Evolutionary conservation across 92 coral and sea anemone genomes (phyloP), one percentile per base, ranked within the genome.

Genomic region (Muricea muricata): DNA sequence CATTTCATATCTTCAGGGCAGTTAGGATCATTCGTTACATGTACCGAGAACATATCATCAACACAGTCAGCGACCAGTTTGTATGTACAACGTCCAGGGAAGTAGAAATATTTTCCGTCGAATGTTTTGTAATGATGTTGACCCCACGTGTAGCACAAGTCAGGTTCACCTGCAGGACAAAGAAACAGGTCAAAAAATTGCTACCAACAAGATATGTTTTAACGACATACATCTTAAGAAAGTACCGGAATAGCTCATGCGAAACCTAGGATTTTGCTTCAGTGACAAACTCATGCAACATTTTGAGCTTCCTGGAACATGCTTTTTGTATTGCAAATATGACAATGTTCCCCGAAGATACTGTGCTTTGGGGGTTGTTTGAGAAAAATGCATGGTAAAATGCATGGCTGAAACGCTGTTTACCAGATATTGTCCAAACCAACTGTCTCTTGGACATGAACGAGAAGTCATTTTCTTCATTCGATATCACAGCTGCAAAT

Each of bases 31-130:
- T 87, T 73, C 20, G 78, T 89, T 46, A 94, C 91, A 72, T 94
- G 98, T 41, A 94, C 91, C 33, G 98, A 94, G 84, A 94, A 94
- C 93, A 90, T 61, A 48, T 92, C 92, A 65, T 94, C 98, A 21
- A 67, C 79, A 75, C 98, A 94, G 83, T 94, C 98, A 35, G 93
- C 95, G 24, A 92, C 87, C 80, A 94, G 92, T 78, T 94, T 94
- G 91, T 94, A 94, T 0, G 98, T 94, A 72, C 98, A 94, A 20
- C 94, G 93, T n/a, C 98, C 98, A 68, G 95, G 95, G 24, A 92
- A 94, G 73, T 88, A 92, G 68, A 85, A 85, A 68, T 90, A 92
- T 15, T 94, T 93, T 25, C 98, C 98, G 67, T 94, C 98, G 58
- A 94, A 94, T 21, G 98, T 94, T 54, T 90, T 81, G 56, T 87